Evolutionary conservation across 92 coral and sea anemone genomes (phyloP).

Genomic region (Porites lobata): DNA sequence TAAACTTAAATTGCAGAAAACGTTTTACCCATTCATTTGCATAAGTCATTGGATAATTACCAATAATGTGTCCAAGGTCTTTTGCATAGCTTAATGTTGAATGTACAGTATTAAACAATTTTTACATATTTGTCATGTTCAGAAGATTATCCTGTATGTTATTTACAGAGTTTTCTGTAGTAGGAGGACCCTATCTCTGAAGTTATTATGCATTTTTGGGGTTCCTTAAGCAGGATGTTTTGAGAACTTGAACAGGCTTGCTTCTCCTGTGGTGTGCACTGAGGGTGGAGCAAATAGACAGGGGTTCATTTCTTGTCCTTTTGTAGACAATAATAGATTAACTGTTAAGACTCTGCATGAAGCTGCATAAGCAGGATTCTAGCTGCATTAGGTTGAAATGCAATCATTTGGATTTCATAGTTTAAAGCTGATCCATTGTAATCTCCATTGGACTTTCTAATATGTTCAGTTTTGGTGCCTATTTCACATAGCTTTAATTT

Average conservation of each 20-base stretch:
- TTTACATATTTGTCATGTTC: neutral
- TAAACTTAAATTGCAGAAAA: neutral
- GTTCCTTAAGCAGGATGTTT: conserved; percentile 4
- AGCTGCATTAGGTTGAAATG: neutral
- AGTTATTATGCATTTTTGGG: neutral
- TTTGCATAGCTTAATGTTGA: too few relatives aligned
- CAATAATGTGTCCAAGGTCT: neutral
- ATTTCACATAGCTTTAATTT: neutral
- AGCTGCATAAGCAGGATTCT: conserved; percentile 5
- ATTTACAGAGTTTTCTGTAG: neutral
- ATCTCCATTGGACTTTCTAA: neutral
- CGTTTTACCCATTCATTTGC: neutral
- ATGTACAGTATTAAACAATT: neutral
- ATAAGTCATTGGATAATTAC: neutral
- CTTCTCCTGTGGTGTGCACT: neutral
- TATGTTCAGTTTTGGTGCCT: neutral
- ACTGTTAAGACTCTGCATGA: neutral
- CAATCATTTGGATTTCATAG: neutral
- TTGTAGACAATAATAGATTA: conserved; percentile 9
- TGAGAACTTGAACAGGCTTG: neutral
- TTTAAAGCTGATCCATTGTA: neutral
- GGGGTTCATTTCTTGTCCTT: neutral
- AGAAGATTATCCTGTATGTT: neutral
- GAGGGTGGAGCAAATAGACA: neutral
- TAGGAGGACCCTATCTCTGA: neutral